These are phyloP conservation scores for Copidosoma aretas DNA, from an alignment of 2,888 invertebrate species.

Conservation along the genomic window DNA sequence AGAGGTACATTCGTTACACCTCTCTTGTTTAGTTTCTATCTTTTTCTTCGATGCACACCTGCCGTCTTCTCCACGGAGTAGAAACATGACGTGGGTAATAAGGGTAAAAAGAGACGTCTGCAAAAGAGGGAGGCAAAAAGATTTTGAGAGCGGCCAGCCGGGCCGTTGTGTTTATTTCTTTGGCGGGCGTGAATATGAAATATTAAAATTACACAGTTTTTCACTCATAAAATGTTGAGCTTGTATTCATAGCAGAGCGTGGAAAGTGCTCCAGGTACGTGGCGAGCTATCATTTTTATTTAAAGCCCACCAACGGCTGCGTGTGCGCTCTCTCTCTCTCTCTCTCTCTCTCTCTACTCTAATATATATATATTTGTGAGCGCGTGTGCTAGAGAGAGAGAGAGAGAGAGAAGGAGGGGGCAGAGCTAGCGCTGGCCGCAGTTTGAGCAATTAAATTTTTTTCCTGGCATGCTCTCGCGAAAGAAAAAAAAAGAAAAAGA, in stretches of 20 bases:
- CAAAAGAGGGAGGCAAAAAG: not conserved
- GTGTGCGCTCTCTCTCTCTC: not conserved
- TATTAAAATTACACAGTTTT: slow-evolving; percentile 23
- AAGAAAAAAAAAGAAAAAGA: slow-evolving; percentile 13
- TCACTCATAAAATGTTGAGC: slow-evolving; percentile 21
- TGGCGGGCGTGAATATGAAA: slow-evolving; percentile 21
- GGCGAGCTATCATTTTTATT: slow-evolving; percentile 32
- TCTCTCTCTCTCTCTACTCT: not conserved
- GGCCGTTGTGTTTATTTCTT: slow-evolving; percentile 11
- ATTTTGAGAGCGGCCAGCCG: too few relatives aligned
- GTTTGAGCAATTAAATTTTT: slow-evolving; percentile 39
- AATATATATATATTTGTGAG: too few relatives aligned
- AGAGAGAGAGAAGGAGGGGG: not conserved
- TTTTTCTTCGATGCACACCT: too few relatives aligned
- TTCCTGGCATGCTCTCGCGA: not conserved
- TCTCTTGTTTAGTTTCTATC: too few relatives aligned
- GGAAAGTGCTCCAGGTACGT: slow-evolving; percentile 19
- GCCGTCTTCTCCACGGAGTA: too few relatives aligned
- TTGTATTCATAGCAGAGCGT: slow-evolving; percentile 28
- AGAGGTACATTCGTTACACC: too few relatives aligned
- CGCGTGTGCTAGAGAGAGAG: too few relatives aligned
- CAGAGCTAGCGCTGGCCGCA: not conserved
- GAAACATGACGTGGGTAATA: too few relatives aligned
- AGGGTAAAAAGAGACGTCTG: not conserved
- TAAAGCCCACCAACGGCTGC: slow-evolving; percentile 23